Base-by-base conservation (phyloP, 2,113 vertebrate genomes). In the Bufo bufo region DNA sequence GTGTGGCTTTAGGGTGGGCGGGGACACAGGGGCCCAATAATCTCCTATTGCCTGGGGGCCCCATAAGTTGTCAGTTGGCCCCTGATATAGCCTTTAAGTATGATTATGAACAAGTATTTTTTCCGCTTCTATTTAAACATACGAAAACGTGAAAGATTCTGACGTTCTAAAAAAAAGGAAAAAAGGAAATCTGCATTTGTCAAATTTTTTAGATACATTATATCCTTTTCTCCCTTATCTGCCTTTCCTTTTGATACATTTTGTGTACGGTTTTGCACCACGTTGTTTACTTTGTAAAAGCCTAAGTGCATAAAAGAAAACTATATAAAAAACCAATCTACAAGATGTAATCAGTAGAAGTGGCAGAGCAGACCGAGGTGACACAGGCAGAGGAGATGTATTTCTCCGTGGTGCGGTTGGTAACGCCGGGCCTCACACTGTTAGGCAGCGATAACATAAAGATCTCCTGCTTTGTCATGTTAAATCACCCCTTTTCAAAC, bases 401-500 rank as follows among this genome's bases (percentile, higher is more conserved):
- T 84, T 65, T 63, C 82, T 71, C 61, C 12, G 61, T 65, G 69
- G 81, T 9, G 61, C 8, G 47, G 63, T 69, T 83, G 5, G 23
- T 20, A 75, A 75, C 56, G 83, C 23, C 4, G 83, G 83, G 72
- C 50, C 83, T 59, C 83, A 85, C 69, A 75, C 66, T 74, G 83
- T 58, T 84, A 54, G 65, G 65, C 63, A 71, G 14, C 20, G 61
- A 84, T 85, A 63, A 77, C 85, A 85, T 85, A 71, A 79, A 86
- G 85, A 86, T 86, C 69, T 75, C 45, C 49, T 79, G 61, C 85
- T 79, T 86, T 80, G 77, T 65, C 75, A 79, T 66, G 59, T 50
- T 69, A 66, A 79, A 79, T 86, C 75, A 69, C 59, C 47, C 58
- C 14, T 16, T 61, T 23, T 54, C 43, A 79, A 58, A 52, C 47